A percentile compares a stretch with the other conserved stretches of the same genome.
Conservation (phyloP, 2,888 invertebrate genomes). For the Idaea aversata region DNA sequence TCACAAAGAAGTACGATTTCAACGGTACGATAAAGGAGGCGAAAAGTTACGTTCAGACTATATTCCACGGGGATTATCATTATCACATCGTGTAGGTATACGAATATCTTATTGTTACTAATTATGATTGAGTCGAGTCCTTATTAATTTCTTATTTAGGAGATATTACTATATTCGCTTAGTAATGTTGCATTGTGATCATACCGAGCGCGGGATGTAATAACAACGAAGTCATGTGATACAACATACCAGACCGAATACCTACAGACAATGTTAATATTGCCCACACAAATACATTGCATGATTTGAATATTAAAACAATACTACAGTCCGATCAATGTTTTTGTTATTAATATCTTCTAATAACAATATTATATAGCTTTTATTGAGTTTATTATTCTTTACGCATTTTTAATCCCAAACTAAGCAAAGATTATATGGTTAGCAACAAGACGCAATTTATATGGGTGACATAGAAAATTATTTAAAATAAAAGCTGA, state of each 20-base stretch:
- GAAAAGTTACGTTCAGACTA: conserved; percentile 69
- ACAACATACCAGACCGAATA: conserved; percentile 33
- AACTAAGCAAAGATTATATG: too few species aligned
- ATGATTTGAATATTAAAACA: conserved; percentile 63
- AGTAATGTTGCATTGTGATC: conserved; percentile 34
- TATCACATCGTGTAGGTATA: conserved; percentile 19
- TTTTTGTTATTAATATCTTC: conserved; percentile 2
- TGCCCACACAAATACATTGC: conserved; percentile 44
- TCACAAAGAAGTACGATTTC: conserved; percentile 80
- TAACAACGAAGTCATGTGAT: conserved; percentile 41
- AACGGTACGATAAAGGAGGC: conserved; percentile 76
- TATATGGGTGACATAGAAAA: too few species aligned
- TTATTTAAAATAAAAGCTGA: too few species aligned
- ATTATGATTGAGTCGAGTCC: neutral
- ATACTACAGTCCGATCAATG: conserved; percentile 27
- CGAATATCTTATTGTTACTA: conserved; percentile 10
- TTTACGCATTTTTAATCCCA: too few species aligned
- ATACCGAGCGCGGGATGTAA: conserved; percentile 33
- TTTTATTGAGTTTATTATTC: neutral
- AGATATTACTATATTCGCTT: conserved; percentile 19
- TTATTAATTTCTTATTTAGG: neutral
- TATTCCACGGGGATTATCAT: conserved; percentile 73
- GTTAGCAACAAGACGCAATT: too few species aligned
- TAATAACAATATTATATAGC: neutral
- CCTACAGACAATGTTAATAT: conserved; percentile 42